Base-by-base conservation (phyloP, 2,797 vertebrate genomes). In the Thunnus albacares region DNA sequence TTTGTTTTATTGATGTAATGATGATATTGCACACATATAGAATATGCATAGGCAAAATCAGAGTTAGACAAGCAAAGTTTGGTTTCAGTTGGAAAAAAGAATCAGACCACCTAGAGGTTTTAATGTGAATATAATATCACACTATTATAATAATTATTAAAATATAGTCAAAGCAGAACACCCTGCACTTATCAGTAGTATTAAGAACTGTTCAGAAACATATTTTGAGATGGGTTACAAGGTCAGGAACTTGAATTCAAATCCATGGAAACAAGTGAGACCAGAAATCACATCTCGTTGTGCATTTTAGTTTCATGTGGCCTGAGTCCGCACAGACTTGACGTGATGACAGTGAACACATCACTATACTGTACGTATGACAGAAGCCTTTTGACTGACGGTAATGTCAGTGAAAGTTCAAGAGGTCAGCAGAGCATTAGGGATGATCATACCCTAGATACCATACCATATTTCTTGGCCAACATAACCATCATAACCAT, bases 341-440 rank as follows among this genome's bases (percentile, higher is more conserved):
- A 33, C 5, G 5, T 33, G 30, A 14, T 53, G 35, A 15, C 20
- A n/a, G 35, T 43, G 58, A 57, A 30, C 38, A 47, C 18, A 28
- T 30, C 64, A 38, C 38, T 38, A 38, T 38, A 52, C 20, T 2
- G n/a, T 66, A 66, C 28, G 18, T 51, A n/a, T 51, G 45, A 51
- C 12, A 66, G 30, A 53, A 52, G 47, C 47, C 63, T 43, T 38
- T 65, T 17, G 24, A 61, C 8, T 62, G 60, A 26, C 9, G 3
- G 60, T 41, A 26, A 62, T 62, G 61, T 64, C 26, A 47, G 45
- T 64, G n/a, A 18, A 26, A 33, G 63, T 65, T 20, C 38, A 65
- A 65, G 26, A 35, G 22, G 60, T 47, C 45, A 60, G 10, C 13
- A 22, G 8, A 56, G 38, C 28, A 59, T 51, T 20, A n/a, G 28